A percentile compares a stretch with the other conserved stretches of the same genome.
Evolutionary conservation across 2,113 vertebrate genomes (phyloP).

Genomic region (Probosciger aterrimus): DNA sequence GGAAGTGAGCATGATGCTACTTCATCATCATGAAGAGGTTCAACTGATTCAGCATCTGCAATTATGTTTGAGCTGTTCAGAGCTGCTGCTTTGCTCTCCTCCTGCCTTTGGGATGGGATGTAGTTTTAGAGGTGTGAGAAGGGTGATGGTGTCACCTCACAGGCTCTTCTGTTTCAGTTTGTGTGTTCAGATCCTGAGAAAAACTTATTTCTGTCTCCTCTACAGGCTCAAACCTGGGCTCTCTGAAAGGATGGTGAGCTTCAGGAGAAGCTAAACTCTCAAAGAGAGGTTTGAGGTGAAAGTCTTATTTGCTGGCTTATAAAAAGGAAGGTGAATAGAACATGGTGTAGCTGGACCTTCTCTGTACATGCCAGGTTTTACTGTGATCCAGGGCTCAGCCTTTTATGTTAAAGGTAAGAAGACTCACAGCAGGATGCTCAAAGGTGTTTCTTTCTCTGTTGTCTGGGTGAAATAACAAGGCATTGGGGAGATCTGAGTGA

Average conservation of each 20-base stretch:
- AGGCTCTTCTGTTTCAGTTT: background rate
- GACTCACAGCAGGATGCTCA: background rate
- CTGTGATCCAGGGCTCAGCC: background rate
- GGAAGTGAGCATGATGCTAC: background rate
- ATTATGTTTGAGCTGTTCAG: background rate
- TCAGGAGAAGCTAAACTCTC: background rate
- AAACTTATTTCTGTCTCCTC: background rate
- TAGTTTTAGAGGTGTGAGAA: background rate
- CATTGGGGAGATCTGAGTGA: background rate
- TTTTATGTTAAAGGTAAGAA: background rate
- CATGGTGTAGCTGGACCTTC: background rate
- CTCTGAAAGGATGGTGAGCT: background rate
- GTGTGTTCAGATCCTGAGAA: background rate
- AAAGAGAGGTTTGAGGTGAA: background rate
- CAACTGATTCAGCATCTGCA: background rate
- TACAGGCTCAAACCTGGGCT: background rate
- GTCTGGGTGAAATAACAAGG: background rate
- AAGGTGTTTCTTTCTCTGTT: background rate
- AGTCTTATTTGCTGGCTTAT: background rate
- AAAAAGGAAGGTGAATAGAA: background rate
- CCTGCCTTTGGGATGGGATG: background rate
- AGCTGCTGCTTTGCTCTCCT: background rate
- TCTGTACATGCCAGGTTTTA: background rate
- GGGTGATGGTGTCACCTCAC: background rate
- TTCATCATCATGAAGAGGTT: background rate